Evolutionary conservation across 2,888 invertebrate genomes (phyloP).

Genomic region (Chloroclysta siterata): DNA sequence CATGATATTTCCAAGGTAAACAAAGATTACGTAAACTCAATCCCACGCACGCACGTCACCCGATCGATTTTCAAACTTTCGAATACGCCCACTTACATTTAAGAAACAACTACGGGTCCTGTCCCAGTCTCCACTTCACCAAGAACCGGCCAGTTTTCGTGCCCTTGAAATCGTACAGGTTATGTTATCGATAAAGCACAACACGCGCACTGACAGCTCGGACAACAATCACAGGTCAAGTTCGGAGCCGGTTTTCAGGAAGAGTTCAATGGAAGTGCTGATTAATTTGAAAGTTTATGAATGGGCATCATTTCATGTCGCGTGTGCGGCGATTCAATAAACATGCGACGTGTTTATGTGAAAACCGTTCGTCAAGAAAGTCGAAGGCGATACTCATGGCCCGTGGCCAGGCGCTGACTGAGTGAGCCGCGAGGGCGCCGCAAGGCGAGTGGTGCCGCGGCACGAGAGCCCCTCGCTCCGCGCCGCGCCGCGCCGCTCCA

Average conservation of each 20-base stretch:
- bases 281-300: conserved; percentile 54
- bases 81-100: conserved; percentile 81
- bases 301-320: conserved; percentile 47
- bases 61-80: conserved; percentile 84
- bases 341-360: conserved; percentile 63
- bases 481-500: conserved; percentile 48
- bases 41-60: conserved; percentile 84
- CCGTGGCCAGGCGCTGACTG: conserved; percentile 72
- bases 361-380: conserved; percentile 59
- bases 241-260: conserved; percentile 65
- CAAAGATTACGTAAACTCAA: conserved; percentile 84
- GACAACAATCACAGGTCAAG: conserved; percentile 80
- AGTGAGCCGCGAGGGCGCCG: conserved; percentile 73
- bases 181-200: conserved; percentile 84
- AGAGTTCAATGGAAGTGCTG: conserved; percentile 53
- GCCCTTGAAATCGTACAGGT: conserved; percentile 84
- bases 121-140: conserved; percentile 61
- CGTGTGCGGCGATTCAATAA: conserved; percentile 52
- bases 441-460: conserved; percentile 59
- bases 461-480: conserved; percentile 54
- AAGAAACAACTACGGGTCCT: conserved; percentile 65
- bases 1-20: conserved; percentile 84
- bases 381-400: conserved; percentile 58
- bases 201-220: conserved; percentile 82
- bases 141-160: conserved; percentile 61